Base-by-base conservation (phyloP, 2,797 vertebrate species). In the Macropodus opercularis region DNA sequence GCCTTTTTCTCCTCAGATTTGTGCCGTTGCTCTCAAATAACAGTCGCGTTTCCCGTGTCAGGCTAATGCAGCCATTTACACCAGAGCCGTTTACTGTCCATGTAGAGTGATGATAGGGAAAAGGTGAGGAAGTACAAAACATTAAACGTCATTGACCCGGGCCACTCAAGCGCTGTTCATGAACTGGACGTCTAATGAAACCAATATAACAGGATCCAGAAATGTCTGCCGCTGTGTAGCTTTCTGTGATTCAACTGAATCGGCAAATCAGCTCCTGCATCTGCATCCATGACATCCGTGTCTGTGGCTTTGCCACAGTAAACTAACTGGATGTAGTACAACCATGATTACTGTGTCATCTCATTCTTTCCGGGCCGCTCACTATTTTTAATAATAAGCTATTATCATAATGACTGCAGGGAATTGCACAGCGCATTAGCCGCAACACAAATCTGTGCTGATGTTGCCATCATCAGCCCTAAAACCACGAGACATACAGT, bases 341-440 rank as follows among this genome's bases (percentile, higher is more conserved):
- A 60, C 64, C 22, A 60, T 84, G 75, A 87, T 87, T 72, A 81
- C 70, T 54, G 35, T 65, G 62, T 74, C 52, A 68, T 74, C 59
- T 43, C 51, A 67, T 69, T 77, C 19, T 81, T 84, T 85, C 59
- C 73, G 75, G 79, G 82, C 84, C 75, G 72, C 54, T 70, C 36
- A 41, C 67, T 81, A 74, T 82, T 83, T 83, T 84, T 79, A 70
- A 81, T 79, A 80, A 82, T 71, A 43, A 64, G 40, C 70, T 62
- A 61, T 80, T 80, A 85, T 64, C 36, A 63, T 77, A 73, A 83
- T 47, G 59, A 67, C 56, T 55, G 40, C 23, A 2, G 74, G 62
- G 69, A 72, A 63, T 69, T 40, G 36, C 29, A 50, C 36, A 32
- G 40, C 51, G 51, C 61, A 66, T 72, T 65, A 72, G 31, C 53